Base-by-base conservation (phyloP, 2,797 vertebrate species). In the Gymnothorax reevesii region DNA sequence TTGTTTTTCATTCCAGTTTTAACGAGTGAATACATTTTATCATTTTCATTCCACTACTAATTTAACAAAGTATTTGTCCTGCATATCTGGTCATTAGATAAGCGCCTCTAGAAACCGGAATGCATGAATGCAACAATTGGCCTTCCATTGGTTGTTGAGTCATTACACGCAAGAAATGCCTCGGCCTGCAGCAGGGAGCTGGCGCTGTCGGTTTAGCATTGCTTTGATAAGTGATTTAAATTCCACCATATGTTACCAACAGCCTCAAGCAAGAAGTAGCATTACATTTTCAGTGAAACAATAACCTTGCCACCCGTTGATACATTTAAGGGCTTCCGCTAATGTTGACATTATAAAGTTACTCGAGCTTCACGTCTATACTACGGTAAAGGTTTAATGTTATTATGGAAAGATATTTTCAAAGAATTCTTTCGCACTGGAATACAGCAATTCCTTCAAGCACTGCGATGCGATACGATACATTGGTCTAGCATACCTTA, bases 131-230 rank as follows among this genome's bases (percentile, higher is more conserved):
- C 33, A 42, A 42, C 33, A 42, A 42, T 42, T 42, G 33, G 33
- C 33, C 33, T 42, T 1, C 33, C 33, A 42, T 42, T 42, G 33
- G 33, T 42, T 42, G 2, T 42, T 42, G 33, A 42, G 33, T 42
- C 33, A 42, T 42, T 49, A n/a, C 17, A 22, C 3, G 22, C 73
- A 60, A 49, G 62, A 79, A 85, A 9, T 59, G 54, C 57, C 62
- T 86, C 33, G 20, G 42, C 57, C 49, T 25, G 69, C 77, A 33
- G 52, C 79, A 83, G 77, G 60, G 57, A 49, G 79, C 77, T 83
- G 79, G 12, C 85, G 69, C 52, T 82, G 54, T 69, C 17, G 12
- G 52, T 82, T 33, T 25, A 69, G 62, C 25, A 69, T 27, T 71
- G n/a, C 15, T 57, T n/a, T 62, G 27, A 12, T 42, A 27, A 10